phyloP scores from a whole-genome alignment of 2,888 invertebrate species.

The Chaetogeoica ovagalla region DNA sequence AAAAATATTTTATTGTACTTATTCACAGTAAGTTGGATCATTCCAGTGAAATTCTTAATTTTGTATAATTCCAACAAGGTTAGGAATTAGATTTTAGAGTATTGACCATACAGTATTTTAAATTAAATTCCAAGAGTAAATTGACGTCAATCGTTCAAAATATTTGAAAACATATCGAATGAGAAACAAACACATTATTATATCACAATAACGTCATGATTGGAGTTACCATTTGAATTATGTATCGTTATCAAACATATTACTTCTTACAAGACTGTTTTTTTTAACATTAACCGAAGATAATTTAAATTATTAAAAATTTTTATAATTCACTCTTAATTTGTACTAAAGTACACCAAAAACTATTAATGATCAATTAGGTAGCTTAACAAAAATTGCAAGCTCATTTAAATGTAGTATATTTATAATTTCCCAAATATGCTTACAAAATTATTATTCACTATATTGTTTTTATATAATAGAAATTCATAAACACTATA shows the following conservation, averaged over 20 bases:
- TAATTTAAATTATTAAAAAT: background rate
- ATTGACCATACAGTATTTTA: background rate
- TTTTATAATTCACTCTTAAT: slow-evolving; percentile 2
- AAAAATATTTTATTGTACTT: slow-evolving; percentile 18
- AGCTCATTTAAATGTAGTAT: slow-evolving; percentile 7
- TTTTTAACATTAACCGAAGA: background rate
- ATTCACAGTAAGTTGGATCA: background rate
- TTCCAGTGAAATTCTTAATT: slow-evolving; percentile 10
- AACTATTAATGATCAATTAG: background rate
- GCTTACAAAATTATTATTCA: background rate
- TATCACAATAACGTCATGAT: background rate
- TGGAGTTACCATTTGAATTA: slow-evolving; percentile 19
- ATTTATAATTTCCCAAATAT: slow-evolving; percentile 9
- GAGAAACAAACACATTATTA: slow-evolving; percentile 15
- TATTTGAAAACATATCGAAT: slow-evolving; percentile 33
- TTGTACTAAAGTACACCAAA: background rate
- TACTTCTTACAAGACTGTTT: slow-evolving; percentile 23
- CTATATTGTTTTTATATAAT: slow-evolving; percentile 20
- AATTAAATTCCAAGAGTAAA: background rate
- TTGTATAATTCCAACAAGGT: background rate
- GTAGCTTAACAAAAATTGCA: background rate
- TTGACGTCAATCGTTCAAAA: background rate
- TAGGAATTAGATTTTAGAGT: background rate
- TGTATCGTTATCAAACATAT: slow-evolving; percentile 8
- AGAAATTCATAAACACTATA: background rate